Evolutionary conservation across 2,113 vertebrate genomes (phyloP), one percentile per base, ranked within the genome.

Genomic region (Pelusios castaneus): DNA sequence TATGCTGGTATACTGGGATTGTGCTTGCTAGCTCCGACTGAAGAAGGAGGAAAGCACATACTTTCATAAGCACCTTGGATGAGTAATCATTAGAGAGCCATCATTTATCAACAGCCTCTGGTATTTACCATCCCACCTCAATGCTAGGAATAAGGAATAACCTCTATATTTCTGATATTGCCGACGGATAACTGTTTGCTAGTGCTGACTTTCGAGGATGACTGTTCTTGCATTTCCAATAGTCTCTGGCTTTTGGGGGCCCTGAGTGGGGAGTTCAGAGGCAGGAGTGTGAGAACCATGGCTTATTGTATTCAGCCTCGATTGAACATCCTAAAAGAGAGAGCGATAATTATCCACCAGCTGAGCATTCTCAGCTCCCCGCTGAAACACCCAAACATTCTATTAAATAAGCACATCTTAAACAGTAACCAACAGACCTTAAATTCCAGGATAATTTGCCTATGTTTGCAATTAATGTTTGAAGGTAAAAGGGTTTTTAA

Each of bases 401-500:
- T 51, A 60, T 41, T 79, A 67, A 92, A 87, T 1, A 1, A 79
- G 63, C 43, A 10, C 0, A 2, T 9, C 47, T 47, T 67, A 80
- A 67, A 79, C 14, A 88, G 27, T 29, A 88, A 87, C 13, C 29
- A 85, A 60, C 87, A 82, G 3, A 80, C 3, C 56, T 43, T 86
- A 80, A 29, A 85, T 73, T 89, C 87, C 84, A 87, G 76, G 51
- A 63, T 75, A 34, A 76, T 87, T 91, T 92, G 54, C 78, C 55
- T 87, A 80, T 82, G 41, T 89, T 91, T 84, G 67, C 67, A 91
- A 80, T 90, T 95, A 92, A 89, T 8, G 34, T 63, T 67, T 10
- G 78, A 95, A 95, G 78, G 87, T 83, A 95, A 63, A 93, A 88
- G n/a, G 86, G 80, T 93, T 96, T 96, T 90, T 51, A 78, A 51